These are phyloP conservation scores for Apodemus speciosus DNA, from an alignment of 2,113 vertebrate species.

Conservation along the genomic window DNA sequence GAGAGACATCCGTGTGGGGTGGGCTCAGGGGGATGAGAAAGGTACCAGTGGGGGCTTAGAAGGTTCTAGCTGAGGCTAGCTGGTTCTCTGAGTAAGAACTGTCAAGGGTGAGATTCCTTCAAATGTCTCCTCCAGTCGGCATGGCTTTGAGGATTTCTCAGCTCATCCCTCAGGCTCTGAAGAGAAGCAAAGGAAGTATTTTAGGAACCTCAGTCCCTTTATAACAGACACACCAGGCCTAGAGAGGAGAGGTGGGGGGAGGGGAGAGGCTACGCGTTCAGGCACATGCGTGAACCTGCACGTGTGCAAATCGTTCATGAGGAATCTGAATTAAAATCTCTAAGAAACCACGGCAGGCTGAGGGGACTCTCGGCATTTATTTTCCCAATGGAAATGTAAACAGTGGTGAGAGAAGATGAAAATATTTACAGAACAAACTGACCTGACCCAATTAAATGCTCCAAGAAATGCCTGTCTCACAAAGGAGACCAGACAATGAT, in stretches of 20 bases:
- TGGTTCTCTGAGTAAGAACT: constrained; percentile 4
- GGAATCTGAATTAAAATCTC: constrained; percentile 53
- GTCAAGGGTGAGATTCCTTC: constrained; percentile 36
- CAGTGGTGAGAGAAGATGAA: constrained; percentile 58
- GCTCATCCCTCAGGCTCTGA: not conserved
- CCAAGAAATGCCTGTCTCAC: constrained; percentile 54
- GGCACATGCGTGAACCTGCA: not conserved
- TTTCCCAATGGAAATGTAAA: constrained; percentile 62
- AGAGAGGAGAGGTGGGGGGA: not conserved
- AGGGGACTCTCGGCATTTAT: not conserved
- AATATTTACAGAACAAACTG: constrained; percentile 76
- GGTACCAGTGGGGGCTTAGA: not conserved
- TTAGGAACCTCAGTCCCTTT: not conserved
- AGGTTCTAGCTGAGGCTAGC: constrained; percentile 45
- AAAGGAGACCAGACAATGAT: not conserved
- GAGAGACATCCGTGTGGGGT: not conserved
- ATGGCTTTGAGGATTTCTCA: constrained; percentile 2
- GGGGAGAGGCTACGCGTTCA: not conserved
- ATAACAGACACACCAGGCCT: not conserved
- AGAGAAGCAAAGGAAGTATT: constrained; percentile 25
- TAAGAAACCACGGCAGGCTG: constrained; percentile 70
- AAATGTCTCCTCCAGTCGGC: constrained; percentile 33
- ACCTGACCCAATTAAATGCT: constrained; percentile 71
- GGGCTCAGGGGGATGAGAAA: not conserved
- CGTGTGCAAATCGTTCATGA: constrained; percentile 13